phyloP scores from a whole-genome alignment of 2,797 vertebrate genomes.

The Anisognathus igniventris region DNA sequence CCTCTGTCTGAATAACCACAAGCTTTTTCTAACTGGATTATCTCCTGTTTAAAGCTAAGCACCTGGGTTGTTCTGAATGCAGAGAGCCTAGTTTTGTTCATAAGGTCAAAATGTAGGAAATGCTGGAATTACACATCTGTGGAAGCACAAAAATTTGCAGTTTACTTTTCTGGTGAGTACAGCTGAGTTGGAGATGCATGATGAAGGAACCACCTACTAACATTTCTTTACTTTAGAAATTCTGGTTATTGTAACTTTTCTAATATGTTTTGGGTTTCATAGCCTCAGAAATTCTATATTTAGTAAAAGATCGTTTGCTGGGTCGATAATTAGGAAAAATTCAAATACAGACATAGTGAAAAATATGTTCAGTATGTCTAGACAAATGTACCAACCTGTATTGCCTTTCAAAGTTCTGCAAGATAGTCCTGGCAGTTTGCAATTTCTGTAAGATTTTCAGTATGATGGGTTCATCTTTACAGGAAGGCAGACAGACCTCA shows the following conservation, averaged over 20 bases:
- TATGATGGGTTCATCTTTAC: neutral
- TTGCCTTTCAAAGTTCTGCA: neutral
- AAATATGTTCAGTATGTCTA: neutral
- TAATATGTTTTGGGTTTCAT: too few species aligned
- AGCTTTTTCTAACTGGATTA: slow-evolving; percentile 16
- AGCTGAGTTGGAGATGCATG: neutral
- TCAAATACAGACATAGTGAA: neutral
- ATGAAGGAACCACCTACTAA: neutral
- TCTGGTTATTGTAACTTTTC: neutral
- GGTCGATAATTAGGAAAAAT: neutral
- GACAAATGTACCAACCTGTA: neutral
- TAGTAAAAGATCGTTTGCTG: neutral
- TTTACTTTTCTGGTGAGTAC: neutral
- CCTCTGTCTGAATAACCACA: neutral
- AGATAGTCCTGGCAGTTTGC: neutral
- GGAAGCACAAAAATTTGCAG: neutral
- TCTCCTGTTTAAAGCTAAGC: neutral
- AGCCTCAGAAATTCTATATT: neutral
- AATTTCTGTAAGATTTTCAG: neutral
- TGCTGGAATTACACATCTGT: neutral
- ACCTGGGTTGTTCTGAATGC: neutral
- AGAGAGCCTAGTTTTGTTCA: neutral
- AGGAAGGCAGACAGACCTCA: neutral
- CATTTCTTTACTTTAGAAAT: neutral
- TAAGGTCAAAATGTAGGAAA: neutral